These are phyloP conservation scores for Drosophila gunungcola DNA, from an alignment of 1,140 invertebrate species.

Conservation along the genomic window DNA sequence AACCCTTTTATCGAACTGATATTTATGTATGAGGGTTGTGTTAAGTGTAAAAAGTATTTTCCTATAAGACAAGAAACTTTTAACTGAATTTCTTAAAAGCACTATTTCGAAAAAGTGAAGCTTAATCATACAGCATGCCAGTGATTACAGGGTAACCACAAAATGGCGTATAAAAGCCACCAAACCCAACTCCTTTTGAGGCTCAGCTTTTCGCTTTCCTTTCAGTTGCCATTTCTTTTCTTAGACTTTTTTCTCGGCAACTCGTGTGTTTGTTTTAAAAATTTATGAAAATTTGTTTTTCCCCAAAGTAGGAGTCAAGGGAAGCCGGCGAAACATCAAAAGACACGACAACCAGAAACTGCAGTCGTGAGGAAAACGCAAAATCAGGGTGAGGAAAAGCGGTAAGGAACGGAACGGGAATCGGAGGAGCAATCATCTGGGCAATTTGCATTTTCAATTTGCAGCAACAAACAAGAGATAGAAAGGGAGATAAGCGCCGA, in stretches of 20 bases:
- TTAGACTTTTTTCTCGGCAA: constrained; percentile 9
- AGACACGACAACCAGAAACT: constrained; percentile 51
- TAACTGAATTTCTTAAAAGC: not conserved
- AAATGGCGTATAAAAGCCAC: constrained; percentile 68
- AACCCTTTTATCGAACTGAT: no score
- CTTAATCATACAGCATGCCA: no score
- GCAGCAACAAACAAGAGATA: constrained; percentile 71
- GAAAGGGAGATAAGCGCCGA: constrained; percentile 15
- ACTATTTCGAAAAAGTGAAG: not conserved
- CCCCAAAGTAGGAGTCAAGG: constrained; percentile 55
- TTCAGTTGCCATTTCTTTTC: constrained; percentile 21
- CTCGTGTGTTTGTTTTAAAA: constrained; percentile 77
- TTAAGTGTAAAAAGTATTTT: no score
- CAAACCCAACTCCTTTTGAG: constrained; percentile 14
- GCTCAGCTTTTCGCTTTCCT: constrained; percentile 40
- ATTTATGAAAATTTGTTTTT: constrained; percentile 82
- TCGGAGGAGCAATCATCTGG: constrained; percentile 58
- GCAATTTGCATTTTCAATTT: constrained; percentile 83
- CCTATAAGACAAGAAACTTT: not conserved
- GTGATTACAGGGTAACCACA: constrained; percentile 32
- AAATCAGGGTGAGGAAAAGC: constrained; percentile 20
- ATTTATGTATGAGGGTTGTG: no score
- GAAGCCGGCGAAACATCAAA: constrained; percentile 68
- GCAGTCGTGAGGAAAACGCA: constrained; percentile 34
- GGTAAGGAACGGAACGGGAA: constrained; percentile 34